Conservation (phyloP, 2,797 vertebrate species). For the Clangula hyemalis region DNA sequence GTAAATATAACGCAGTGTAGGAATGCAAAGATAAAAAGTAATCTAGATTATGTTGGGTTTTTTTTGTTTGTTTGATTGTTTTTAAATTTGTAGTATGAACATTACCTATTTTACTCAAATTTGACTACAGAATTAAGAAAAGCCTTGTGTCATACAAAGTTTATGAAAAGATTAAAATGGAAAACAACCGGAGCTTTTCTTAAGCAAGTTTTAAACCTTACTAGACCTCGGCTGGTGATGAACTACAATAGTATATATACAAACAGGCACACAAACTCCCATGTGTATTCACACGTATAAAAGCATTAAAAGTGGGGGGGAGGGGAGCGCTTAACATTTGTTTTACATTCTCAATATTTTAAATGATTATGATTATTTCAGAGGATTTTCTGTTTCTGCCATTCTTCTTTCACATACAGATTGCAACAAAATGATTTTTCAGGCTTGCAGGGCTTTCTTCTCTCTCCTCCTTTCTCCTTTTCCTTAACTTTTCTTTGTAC, state of each 20-base stretch:
- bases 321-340: neutral
- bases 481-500: neutral
- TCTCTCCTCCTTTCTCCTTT: neutral
- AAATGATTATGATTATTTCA: neutral
- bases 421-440: neutral
- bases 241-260: neutral
- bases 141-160: neutral
- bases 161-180: neutral
- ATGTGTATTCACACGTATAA: neutral
- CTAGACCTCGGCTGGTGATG: neutral
- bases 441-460: neutral
- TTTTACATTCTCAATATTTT: neutral
- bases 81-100: neutral
- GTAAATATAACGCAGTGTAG: neutral
- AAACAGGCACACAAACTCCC: neutral
- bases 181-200: neutral
- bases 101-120: neutral
- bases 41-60: fast-evolving
- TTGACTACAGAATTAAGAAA: neutral
- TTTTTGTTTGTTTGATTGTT: neutral
- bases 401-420: neutral
- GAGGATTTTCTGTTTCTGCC: neutral
- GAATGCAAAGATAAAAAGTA: neutral
- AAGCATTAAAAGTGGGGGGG: too few species aligned
- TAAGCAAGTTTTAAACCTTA: neutral